Evolutionary conservation across 1,140 invertebrate species (phyloP).

Genomic region (Pseudomyrmex concolor): DNA sequence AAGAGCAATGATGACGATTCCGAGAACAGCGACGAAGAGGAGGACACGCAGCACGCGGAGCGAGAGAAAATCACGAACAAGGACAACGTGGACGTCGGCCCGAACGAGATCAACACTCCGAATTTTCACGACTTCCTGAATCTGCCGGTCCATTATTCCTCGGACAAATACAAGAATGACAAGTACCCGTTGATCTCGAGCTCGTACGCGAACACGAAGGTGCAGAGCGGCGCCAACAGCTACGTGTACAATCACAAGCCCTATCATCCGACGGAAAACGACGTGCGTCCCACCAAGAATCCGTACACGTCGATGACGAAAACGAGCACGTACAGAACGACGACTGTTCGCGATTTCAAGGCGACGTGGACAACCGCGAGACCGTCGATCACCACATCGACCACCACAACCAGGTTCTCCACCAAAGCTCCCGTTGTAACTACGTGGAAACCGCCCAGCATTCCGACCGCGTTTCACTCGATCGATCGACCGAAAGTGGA

Average conservation of each 20-base stretch:
- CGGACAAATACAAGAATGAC: conserved; percentile 87
- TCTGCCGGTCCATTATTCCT: conserved; percentile 89
- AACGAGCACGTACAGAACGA: conserved; percentile 70
- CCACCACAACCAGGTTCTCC: conserved; percentile 77
- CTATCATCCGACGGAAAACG: conserved; percentile 82
- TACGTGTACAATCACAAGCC: conserved; percentile 88
- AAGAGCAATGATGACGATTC: conserved; percentile 75
- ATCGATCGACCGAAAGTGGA: conserved; percentile 57
- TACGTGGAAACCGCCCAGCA: conserved; percentile 76
- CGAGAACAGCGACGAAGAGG: conserved; percentile 32
- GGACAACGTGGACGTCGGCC: conserved; percentile 81
- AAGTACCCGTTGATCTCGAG: conserved; percentile 89
- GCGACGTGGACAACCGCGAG: conserved; percentile 69
- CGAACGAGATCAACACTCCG: conserved; percentile 86
- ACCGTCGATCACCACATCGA: conserved; percentile 46
- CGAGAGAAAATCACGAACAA: conserved; percentile 80
- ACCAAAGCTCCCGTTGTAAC: conserved; percentile 74
- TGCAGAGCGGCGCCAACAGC: conserved; percentile 88
- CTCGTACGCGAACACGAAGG: conserved; percentile 90
- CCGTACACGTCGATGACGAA: conserved; percentile 36
- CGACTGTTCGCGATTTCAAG: conserved; percentile 61
- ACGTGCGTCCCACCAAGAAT: conserved; percentile 65
- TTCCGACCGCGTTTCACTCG: conserved; percentile 37
- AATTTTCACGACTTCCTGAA: conserved; percentile 90
- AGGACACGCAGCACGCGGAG: conserved; percentile 21